These are phyloP conservation scores for Petrocephalus sullivani DNA, from an alignment of 2,797 vertebrate species.

Conservation along the genomic window DNA sequence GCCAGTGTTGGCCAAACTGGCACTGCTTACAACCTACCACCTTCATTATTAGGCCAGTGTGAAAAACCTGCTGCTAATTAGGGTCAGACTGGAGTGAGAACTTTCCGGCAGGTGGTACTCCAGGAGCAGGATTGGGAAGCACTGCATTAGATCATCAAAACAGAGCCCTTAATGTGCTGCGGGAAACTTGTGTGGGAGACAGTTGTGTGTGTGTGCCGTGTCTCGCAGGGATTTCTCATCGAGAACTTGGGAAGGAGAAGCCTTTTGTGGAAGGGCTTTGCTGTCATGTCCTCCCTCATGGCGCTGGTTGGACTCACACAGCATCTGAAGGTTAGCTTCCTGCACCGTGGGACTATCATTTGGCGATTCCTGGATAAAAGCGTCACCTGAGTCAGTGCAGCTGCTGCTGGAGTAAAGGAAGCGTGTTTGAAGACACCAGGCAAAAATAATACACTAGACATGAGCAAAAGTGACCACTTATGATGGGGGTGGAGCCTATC, in stretches of 20 bases:
- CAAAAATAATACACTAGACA: not conserved
- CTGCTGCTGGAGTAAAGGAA: not conserved
- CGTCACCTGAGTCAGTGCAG: not conserved
- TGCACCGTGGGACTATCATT: not conserved
- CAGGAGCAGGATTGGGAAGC: too few species aligned
- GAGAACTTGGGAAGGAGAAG: constrained; percentile 66
- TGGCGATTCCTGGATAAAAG: not conserved
- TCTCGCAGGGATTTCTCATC: constrained; percentile 51
- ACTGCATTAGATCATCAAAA: too few species aligned
- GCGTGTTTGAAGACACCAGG: not conserved
- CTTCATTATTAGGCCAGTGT: too few species aligned
- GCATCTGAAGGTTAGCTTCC: constrained; percentile 62
- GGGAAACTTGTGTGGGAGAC: not conserved
- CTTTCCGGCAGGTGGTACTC: too few species aligned
- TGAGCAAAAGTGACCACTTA: not conserved
- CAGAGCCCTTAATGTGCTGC: not conserved
- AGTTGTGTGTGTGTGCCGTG: not conserved
- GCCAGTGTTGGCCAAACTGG: too few species aligned
- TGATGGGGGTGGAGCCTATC: not conserved
- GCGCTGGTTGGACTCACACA: constrained; percentile 61
- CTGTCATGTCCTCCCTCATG: constrained; percentile 57
- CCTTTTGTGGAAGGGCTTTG: constrained; percentile 63
- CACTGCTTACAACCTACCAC: too few species aligned
- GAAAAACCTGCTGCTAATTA: too few species aligned
- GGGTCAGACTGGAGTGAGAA: too few species aligned